Evolutionary conservation across 1,140 invertebrate genomes (phyloP).

Genomic region (Psilanteris sp.): DNA sequence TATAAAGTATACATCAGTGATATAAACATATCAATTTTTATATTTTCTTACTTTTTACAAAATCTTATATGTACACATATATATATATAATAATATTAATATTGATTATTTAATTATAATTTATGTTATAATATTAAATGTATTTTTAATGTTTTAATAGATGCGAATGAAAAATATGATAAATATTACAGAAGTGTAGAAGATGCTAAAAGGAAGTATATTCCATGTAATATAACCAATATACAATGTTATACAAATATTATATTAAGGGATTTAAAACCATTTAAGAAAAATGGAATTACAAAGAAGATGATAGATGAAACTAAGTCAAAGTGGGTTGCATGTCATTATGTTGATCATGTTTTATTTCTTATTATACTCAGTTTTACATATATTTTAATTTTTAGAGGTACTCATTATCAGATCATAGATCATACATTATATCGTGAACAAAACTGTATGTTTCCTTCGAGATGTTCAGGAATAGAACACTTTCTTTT

Average conservation of each 20-base stretch:
- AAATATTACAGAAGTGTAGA: slow-evolving; percentile 67
- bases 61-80: too few relatives aligned
- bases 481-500: slow-evolving; percentile 95
- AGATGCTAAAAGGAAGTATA: slow-evolving; percentile 65
- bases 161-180: slow-evolving; percentile 59
- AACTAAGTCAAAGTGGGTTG: slow-evolving; percentile 38
- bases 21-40: too few relatives aligned
- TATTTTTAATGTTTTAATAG: slow-evolving; percentile 29
- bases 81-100: too few relatives aligned
- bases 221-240: slow-evolving; percentile 72
- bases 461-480: slow-evolving; percentile 94
- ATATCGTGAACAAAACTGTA: slow-evolving; percentile 90
- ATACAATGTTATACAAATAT: slow-evolving; percentile 84
- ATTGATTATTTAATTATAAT: too few relatives aligned
- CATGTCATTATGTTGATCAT: too few relatives aligned
- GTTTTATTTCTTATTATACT: too few relatives aligned
- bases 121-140: too few relatives aligned
- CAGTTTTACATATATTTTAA: slow-evolving; percentile 4
- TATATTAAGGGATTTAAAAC: slow-evolving; percentile 85
- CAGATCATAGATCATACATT: slow-evolving; percentile 91
- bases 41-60: too few relatives aligned
- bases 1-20: too few relatives aligned
- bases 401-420: slow-evolving; percentile 87
- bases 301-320: slow-evolving; percentile 72
- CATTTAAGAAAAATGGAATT: slow-evolving; percentile 86